Base-by-base conservation (phyloP, 2,888 invertebrate genomes). In the Tholera decimalis region DNA sequence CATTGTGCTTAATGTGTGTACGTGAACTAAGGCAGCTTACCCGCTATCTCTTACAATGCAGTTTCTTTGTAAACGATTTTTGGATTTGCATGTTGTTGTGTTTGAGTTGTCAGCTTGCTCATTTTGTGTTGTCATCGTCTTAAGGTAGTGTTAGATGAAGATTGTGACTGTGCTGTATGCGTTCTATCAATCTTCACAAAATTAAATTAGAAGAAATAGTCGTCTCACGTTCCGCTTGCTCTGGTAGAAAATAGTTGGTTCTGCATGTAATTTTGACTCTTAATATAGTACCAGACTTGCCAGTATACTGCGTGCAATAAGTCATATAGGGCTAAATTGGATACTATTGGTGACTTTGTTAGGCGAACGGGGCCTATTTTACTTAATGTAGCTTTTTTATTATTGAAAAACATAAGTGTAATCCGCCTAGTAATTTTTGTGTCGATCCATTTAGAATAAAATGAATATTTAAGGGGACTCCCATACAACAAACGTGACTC, bases 1-100 rank as follows among this genome's bases (percentile, higher is more conserved):
- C 88, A 87, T 83, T 84, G 86, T 87, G 85, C 88, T 89, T 90
- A 89, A 87, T 87, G 88, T 85, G 83, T 86, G 86, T 85, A 85
- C 87, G 85, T 84, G 84, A 79, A 79, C 65, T 77, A 71, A 85
- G 83, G 80, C 82, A 81, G 84, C 81, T 86, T 83, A 80, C 82
- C 81, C 83, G 76, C 80, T 76, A 70, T 77, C 80, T 74, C 76
- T 83, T 82, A 79, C 81, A 78, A 77, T 79, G 67, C 70, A 66
- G 78, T 83, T 82, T 74, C 64, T 58, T 73, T 80, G 80, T 78
- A 79, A 78, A 78, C 69, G 47, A 69, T 71, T 75, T 79, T 79
- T 64, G 69, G 39, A 67, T 79, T 71, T 79, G 63, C 77, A 77
- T 82, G 65, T 71, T 69, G 47, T 35, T 69, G 26, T 64, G 58